Base-by-base conservation (phyloP, 2,888 invertebrate species). In the Dryocosmus kuriphilus region DNA sequence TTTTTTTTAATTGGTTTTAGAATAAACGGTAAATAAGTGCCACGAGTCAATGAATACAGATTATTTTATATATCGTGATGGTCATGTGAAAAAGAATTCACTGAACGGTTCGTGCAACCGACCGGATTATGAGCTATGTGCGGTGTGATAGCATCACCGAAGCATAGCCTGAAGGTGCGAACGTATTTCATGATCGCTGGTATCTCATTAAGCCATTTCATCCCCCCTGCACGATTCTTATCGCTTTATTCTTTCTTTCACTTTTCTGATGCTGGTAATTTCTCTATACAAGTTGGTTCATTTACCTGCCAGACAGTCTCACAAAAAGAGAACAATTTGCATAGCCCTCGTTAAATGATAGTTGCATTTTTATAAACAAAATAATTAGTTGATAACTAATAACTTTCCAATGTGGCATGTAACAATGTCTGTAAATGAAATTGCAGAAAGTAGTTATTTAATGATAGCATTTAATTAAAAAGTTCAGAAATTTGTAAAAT, bases 131-230 rank as follows among this genome's bases (percentile, higher is more conserved):
- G 71, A 77, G 77, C 41, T 77, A 77, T 71, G 77, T 62, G 75
- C 71, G 30, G n/a, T 27, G 77, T 60, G 71, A 73, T 60, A 71
- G 61, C 41, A 65, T 76, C 75, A 65, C 75, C 41, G 32, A 67
- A 60, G 60, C 41, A 65, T 57, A 30, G 61, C 77, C 77, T 73
- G 71, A 67, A 77, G 77, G 77, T 62, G 77, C 63, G 62, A 62
- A 73, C 62, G 74, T 77, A 77, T 74, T 77, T 51, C 74, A 74
- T 22, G 60, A 74, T 67, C 62, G 77, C 38, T 22, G 74, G 62
- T 67, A 73, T 74, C 77, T 74, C 77, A 74, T 77, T 77, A 77
- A 77, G 73, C 77, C 77, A 61, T 61, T 77, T 46, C 77, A 74
- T 60, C 71, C 77, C 74, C 63, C 74, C 74, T 62, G 62, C 77